Conservation (phyloP, 2,888 invertebrate species). For the Sceliomorpha sp. region DNA sequence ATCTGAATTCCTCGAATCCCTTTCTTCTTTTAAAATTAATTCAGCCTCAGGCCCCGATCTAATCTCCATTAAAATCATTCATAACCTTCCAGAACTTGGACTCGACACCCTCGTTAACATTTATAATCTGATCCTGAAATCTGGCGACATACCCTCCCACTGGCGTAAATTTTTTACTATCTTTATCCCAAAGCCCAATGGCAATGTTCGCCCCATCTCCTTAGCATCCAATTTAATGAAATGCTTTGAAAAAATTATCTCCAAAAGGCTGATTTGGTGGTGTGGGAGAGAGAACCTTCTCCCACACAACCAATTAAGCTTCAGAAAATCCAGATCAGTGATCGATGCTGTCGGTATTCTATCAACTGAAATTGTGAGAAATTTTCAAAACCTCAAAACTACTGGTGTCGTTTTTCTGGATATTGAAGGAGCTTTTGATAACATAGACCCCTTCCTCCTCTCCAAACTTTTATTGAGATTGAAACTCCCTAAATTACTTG, state of each 20-base stretch:
- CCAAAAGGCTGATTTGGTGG: background rate
- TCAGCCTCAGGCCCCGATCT: background rate
- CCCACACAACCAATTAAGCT: background rate
- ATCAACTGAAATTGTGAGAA: too few species aligned
- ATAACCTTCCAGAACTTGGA: background rate
- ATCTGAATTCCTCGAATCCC: background rate
- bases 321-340: background rate
- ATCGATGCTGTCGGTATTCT: background rate
- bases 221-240: background rate
- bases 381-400: too few species aligned
- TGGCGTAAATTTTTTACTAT: background rate
- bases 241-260: conserved; percentile 3
- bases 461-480: too few species aligned
- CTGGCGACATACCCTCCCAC: background rate
- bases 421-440: too few species aligned
- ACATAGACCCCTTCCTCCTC: too few species aligned
- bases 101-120: too few species aligned
- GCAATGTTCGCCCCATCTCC: background rate
- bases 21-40: background rate
- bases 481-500: too few species aligned
- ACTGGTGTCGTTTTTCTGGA: too few species aligned
- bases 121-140: background rate
- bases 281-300: background rate
- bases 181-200: too few species aligned
- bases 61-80: background rate